phyloP scores from a whole-genome alignment of 92 coral and sea anemone genomes.

The Phenganax subtilis region DNA sequence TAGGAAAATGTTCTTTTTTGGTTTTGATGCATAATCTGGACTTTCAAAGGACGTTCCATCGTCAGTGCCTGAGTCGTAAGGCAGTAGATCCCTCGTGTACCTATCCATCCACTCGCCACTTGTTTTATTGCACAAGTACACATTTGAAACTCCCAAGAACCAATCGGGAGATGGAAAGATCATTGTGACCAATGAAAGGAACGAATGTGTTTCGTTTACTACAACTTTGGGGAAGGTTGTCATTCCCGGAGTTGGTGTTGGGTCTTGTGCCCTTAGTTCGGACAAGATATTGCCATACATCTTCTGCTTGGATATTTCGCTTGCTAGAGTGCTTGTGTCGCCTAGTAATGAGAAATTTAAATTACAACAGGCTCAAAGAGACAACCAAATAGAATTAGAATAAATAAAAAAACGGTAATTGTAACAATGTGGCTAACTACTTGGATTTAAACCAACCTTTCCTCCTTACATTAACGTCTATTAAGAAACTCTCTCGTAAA shows the following conservation, averaged over 20 bases:
- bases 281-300: conserved; percentile 4
- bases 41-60: conserved; percentile 37
- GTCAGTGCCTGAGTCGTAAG: conserved; percentile 35
- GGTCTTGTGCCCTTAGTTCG: background rate
- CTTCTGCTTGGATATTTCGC: conserved; percentile 6
- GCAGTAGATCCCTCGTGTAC: conserved; percentile 13
- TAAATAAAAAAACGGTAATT: too few species aligned
- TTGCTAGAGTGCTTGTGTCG: background rate
- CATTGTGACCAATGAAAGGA: conserved; percentile 22
- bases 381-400: too few species aligned
- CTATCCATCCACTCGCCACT: conserved; percentile 8
- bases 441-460: background rate
- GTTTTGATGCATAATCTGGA: background rate
- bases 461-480: too few species aligned
- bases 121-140: conserved; percentile 12
- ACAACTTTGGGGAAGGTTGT: background rate
- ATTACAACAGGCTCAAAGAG: background rate
- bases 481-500: background rate
- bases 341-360: background rate
- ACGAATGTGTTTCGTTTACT: conserved; percentile 23
- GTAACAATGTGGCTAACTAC: too few species aligned
- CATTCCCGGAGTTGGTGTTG: conserved; percentile 8
- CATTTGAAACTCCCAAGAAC: conserved; percentile 33
- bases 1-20: conserved; percentile 24
- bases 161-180: conserved; percentile 36